Base-by-base conservation (phyloP, 2,113 vertebrate species). In the Pimephales promelas region DNA sequence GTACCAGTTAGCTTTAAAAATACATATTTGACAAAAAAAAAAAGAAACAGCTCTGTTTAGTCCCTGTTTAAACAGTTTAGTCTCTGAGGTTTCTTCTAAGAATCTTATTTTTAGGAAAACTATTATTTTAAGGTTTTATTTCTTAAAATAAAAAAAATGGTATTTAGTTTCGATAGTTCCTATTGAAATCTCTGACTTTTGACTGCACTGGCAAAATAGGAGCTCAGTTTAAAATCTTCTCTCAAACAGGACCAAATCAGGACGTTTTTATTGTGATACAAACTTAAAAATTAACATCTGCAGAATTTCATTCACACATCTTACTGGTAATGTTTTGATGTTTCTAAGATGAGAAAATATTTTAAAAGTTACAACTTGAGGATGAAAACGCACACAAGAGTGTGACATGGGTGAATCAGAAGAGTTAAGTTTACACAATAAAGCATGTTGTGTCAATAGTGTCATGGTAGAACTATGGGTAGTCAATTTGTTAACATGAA, bases 361-460 rank as follows among this genome's bases (percentile, higher is more conserved):
- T 70, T 10, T n/a, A 20, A 70, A n/a, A 70, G 66, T 70, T 43
- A n/a, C 66, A 70, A 40, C 66, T 70, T n/a, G 10, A 4, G 4
- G 57, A 40, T 43, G 20, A 70, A n/a, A 70, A 40, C 2, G 20
- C 10, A 68, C 20, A 10, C 56, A 59, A 24, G 56, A 22, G 22
- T 11, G 3, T 68, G 31, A 36, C 2, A 0, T 40, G 56, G 57
- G 4, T 40, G 34, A 70, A 13, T n/a, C 10, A n/a, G 70, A 82
- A 31, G 22, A 57, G 8, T 34, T 20, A 40, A 62, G 73, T 79
- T 87, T 85, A 85, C 80, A 83, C 49, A 87, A 87, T 82, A 85
- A 5, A 64, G 13, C 31, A 66, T 85, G 83, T 87, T 87, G 52
- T 83, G 83, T 61, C 80, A 87, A 79, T 85, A 82, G n/a, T 73